Conservation (phyloP, 2,113 vertebrate species). For the Seriola aureovittata region DNA sequence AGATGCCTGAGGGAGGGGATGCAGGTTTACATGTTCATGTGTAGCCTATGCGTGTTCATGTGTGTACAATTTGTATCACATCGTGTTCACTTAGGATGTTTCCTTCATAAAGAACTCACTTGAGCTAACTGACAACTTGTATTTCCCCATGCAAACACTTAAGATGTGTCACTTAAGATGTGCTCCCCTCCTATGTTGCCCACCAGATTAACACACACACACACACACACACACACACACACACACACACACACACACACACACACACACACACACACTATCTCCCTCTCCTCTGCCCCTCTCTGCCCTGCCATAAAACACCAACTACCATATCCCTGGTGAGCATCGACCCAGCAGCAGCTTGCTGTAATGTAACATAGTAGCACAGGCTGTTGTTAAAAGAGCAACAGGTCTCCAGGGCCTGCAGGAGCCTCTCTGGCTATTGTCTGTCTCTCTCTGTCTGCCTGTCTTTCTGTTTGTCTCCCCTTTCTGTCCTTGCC, state of each 20-base stretch:
- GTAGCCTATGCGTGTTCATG: neutral
- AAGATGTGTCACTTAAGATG: neutral
- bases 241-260: neutral
- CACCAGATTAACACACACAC: neutral
- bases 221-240: neutral
- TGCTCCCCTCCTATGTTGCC: neutral
- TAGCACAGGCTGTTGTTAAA: constrained; percentile 61
- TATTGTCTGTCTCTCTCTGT: constrained; percentile 7
- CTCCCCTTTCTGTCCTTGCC: neutral
- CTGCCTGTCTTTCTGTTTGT: constrained; percentile 10
- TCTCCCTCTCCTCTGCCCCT: neutral
- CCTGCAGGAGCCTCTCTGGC: constrained; percentile 33
- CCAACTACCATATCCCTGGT: constrained; percentile 58
- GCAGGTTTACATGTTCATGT: neutral
- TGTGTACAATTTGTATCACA: neutral
- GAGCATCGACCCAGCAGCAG: constrained; percentile 61
- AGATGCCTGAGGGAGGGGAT: neutral
- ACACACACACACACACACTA: constrained; percentile 10
- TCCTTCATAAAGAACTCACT: neutral
- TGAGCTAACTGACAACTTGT: constrained; percentile 4
- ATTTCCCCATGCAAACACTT: neutral
- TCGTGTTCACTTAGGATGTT: constrained; percentile 13
- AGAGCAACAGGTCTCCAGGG: constrained; percentile 74
- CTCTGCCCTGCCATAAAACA: constrained; percentile 61
- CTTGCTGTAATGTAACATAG: constrained; percentile 62